Base-by-base conservation (phyloP, 1,140 invertebrate species). In the Papilio machaon region DNA sequence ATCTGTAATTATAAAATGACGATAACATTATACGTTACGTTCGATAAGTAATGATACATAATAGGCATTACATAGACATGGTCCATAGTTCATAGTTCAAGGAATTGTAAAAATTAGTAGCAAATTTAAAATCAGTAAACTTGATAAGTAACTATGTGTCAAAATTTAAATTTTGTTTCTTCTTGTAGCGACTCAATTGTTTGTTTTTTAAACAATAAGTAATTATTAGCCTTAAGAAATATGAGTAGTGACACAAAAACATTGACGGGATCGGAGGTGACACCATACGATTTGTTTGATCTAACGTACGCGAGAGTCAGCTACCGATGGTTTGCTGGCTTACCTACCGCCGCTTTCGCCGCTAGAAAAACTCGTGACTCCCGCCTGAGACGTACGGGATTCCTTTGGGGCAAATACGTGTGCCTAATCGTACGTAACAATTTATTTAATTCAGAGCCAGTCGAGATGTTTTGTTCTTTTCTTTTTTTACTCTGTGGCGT, bases 281-380 rank as follows among this genome's bases (percentile, higher is more conserved):
- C 92, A 91, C 85, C 91, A 91, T 94, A 93, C 89, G 92, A 94
- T 94, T 94, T 94, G 92, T 94, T 94, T 91, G 88, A 92, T 89
- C 90, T 88, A 91, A 91, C 89, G 91, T 91, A 85, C 82, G 83
- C 83, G 85, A 87, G 87, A 87, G 86, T 84, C 90, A 91, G 93
- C 93, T 94, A 94, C 93, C 91, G 92, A 91, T 94, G 90, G 92
- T 91, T 93, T 87, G 92, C 92, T 93, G 89, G 89, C 85, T 85
- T 92, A 92, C 91, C 93, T 93, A 93, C 92, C 91, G 91, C 91
- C 85, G 90, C 84, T 82, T 80, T 82, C 85, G 81, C 83, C 85
- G 86, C 82, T 84, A 82, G 89, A 93, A 94, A 93, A 92, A 90
- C 84, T 82, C 85, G 86, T 91, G 89, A 86, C 85, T 91, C 85